These are phyloP conservation scores for Abrostola triplasia DNA, from an alignment of 2,888 invertebrate species.

Conservation along the genomic window DNA sequence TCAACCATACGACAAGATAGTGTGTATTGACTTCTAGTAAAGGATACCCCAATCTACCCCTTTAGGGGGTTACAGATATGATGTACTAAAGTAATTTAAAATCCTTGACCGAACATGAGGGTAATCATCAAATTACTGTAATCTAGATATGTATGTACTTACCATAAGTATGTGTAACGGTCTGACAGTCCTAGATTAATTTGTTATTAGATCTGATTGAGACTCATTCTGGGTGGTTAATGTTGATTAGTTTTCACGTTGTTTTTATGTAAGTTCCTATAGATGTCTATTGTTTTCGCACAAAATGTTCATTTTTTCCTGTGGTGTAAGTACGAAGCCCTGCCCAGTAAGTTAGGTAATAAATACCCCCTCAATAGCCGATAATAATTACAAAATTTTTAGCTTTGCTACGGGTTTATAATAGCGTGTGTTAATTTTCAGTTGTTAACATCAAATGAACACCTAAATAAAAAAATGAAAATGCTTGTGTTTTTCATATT, in stretches of 20 bases:
- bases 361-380: constrained; percentile 68
- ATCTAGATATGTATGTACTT: constrained; percentile 48
- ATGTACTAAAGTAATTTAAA: constrained; percentile 5
- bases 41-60: no score
- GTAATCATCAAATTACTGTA: constrained; percentile 38
- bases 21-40: no score
- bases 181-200: constrained; percentile 27
- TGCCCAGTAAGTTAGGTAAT: constrained; percentile 59
- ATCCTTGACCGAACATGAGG: constrained; percentile 26
- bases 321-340: constrained; percentile 55
- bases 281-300: constrained; percentile 63
- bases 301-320: constrained; percentile 56
- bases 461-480: constrained; percentile 82
- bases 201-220: constrained; percentile 24
- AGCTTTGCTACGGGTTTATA: constrained; percentile 86
- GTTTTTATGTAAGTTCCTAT: constrained; percentile 40
- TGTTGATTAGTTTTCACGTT: constrained; percentile 35
- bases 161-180: constrained; percentile 37
- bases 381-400: constrained; percentile 71
- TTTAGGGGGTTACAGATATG: no score
- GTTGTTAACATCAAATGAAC: constrained; percentile 83
- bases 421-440: constrained; percentile 81
- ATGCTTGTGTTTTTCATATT: constrained; percentile 60
- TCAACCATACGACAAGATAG: no score
- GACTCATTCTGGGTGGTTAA: constrained; percentile 17